Evolutionary conservation across 1,140 invertebrate genomes (phyloP), one percentile per base, ranked within the genome.

Genomic region (Cherax destructor): DNA sequence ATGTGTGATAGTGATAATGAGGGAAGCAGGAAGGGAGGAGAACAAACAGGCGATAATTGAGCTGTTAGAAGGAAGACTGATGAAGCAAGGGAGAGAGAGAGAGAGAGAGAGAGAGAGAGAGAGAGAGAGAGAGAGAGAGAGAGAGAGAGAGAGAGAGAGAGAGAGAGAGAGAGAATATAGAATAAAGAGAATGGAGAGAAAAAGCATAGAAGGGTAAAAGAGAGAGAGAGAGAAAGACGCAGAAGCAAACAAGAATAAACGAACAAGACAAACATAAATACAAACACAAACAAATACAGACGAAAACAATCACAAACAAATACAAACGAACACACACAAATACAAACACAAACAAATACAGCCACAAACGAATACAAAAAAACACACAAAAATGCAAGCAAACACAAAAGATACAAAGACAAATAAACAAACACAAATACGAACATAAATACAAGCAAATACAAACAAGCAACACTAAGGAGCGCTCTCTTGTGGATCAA

Each of bases 11-110:
- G 86, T n/a, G 76, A 88, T 79, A 88, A 79, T 69, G 49, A 69
- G 86, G 65, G 86, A 88, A 56, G 6, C 41, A 30, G 24, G 24
- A 18, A 52, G 78, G 86, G 76, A 65, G 77, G 78, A 87, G 52
- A 77, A 78, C 72, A 56, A 86, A 86, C 76, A 86, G 41, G 18
- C 50, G 76, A 86, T 86, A 78, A 86, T 86, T 78, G 85, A 86
- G 74, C 85, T 78, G 85, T 86, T 78, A 61, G 21, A 50, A 41
- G 30, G 74, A 41, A 56, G 76, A 65, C 50, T 86, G 72, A 86
- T 56, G 72, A 78, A 86, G 59, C 24, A 4, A 16, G 56, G 41
- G 78, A 65, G 16, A 50, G 49, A 21, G 77, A 76, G 77, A 41
- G 52, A 16, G 59, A 16, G 30, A 52, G 50, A 13, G 21, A 79